Conservation (phyloP, 2,113 vertebrate species). For the Sorex fumeus region DNA sequence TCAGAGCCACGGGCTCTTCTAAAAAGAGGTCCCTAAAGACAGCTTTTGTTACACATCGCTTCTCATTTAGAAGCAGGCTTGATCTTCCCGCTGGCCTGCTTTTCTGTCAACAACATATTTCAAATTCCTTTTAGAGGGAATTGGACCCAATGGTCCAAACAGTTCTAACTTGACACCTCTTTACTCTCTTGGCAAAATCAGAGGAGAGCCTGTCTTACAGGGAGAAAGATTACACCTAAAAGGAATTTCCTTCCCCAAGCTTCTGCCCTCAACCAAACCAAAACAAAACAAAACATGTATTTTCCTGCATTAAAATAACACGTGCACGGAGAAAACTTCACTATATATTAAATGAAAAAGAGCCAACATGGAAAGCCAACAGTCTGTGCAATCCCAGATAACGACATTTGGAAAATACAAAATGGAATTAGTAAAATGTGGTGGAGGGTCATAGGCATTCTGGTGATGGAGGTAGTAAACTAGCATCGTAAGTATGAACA, state of each 20-base stretch:
- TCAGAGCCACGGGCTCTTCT: conserved; percentile 54
- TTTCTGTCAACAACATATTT: conserved; percentile 1
- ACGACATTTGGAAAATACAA: background rate
- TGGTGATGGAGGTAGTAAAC: too few relatives aligned
- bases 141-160: background rate
- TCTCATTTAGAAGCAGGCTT: conserved; percentile 54
- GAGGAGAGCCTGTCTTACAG: background rate
- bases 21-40: conserved; percentile 67
- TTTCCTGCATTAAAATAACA: conserved; percentile 45
- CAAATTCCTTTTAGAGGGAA: background rate
- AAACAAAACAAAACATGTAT: background rate
- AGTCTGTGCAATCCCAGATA: background rate
- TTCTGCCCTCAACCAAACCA: background rate
- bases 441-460: too few relatives aligned
- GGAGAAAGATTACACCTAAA: conserved; percentile 12
- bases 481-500: too few relatives aligned
- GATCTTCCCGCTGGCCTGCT: conserved; percentile 21
- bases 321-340: too few relatives aligned
- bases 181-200: conserved; percentile 58
- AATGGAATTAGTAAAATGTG: background rate
- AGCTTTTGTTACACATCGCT: conserved; percentile 60
- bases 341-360: background rate
- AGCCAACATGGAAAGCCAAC: background rate
- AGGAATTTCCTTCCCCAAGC: background rate
- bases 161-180: conserved; percentile 9